Evolutionary conservation across 2,797 vertebrate genomes (phyloP).

Genomic region (Sebastes ruberrimus): DNA sequence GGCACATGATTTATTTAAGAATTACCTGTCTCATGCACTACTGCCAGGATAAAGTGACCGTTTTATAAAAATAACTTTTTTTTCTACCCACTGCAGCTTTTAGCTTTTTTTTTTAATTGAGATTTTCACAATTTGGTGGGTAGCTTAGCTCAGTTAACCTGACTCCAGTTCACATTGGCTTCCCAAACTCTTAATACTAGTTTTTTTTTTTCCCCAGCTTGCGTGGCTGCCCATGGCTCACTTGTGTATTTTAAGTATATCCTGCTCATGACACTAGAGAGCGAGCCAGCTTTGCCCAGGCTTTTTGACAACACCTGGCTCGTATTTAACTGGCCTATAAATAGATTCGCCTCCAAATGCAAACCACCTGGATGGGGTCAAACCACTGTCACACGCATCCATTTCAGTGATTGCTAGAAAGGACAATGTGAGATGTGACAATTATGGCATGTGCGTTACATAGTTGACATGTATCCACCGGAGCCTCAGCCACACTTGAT

Average conservation of each 20-base stretch:
- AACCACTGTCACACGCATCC: constrained; percentile 39
- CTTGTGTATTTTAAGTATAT: constrained; percentile 51
- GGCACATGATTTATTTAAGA: too few relatives aligned
- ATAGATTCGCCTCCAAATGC: constrained; percentile 72
- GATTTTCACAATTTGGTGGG: background rate
- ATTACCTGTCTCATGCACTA: too few relatives aligned
- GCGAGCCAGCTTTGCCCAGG: constrained; percentile 48
- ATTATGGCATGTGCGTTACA: constrained; percentile 2
- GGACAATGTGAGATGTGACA: constrained; percentile 31
- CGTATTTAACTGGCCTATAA: constrained; percentile 74
- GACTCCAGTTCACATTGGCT: background rate
- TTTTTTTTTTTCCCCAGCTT: constrained; percentile 34
- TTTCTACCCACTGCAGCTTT: too few relatives aligned
- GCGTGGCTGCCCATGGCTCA: constrained; percentile 30
- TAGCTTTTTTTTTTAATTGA: background rate
- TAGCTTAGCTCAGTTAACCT: background rate
- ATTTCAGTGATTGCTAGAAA: background rate
- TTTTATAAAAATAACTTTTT: too few relatives aligned
- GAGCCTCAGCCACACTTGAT: constrained; percentile 4
- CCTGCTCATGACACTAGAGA: constrained; percentile 67
- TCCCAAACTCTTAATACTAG: background rate
- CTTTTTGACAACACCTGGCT: constrained; percentile 76
- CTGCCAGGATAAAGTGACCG: too few relatives aligned
- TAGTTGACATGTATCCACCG: constrained; percentile 7
- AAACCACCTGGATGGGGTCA: constrained; percentile 75